Base-by-base conservation (phyloP, 2,797 vertebrate genomes). In the Rachycentron canadum region DNA sequence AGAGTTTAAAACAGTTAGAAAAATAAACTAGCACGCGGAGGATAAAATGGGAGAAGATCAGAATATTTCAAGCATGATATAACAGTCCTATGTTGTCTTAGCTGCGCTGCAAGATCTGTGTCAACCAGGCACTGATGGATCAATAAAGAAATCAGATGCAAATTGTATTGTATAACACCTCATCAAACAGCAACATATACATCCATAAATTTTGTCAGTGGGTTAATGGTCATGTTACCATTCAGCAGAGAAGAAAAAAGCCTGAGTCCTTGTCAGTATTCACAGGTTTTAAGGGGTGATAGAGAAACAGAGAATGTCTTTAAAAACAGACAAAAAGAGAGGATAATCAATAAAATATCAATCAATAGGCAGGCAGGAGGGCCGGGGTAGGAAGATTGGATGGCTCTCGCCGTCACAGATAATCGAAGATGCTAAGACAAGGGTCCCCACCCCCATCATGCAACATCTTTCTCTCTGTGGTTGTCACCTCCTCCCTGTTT, bases 261-360 rank as follows among this genome's bases (percentile, higher is more conserved):
- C 55, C 28, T 0, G 23, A 45, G 16, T 50, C 34, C 23, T 19
- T 52, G 36, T 57, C 13, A 63, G 57, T 52, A 47, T 4, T 58
- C n/a, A 60, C 41, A 21, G 32, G 38, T 76, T 83, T 56, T 25
- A 70, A 71, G n/a, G 53, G 68, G 58, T 57, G 52, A 77, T 21
- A 32, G 66, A 49, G 62, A 72, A 40, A 59, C 26, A 64, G 45
- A 58, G 14, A 73, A 83, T 64, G 41, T 49, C 45, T 80, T 81
- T 84, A 69, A 84, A 90, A 86, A 86, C 66, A 81, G 76, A 85
- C 78, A 86, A 85, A 86, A 81, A 65, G 67, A 88, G 63, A 62
- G 60, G 73, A 91, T 89, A 86, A 89, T 95, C 91, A 86, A 94
- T 94, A 83, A 83, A 88, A 91, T 87, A 91, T 91, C 85, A 89